A percentile compares a stretch with the other conserved stretches of the same genome.
These are phyloP conservation scores for Aphelenchoides avenae DNA, from an alignment of 1,140 invertebrate species.

Conservation along the genomic window DNA sequence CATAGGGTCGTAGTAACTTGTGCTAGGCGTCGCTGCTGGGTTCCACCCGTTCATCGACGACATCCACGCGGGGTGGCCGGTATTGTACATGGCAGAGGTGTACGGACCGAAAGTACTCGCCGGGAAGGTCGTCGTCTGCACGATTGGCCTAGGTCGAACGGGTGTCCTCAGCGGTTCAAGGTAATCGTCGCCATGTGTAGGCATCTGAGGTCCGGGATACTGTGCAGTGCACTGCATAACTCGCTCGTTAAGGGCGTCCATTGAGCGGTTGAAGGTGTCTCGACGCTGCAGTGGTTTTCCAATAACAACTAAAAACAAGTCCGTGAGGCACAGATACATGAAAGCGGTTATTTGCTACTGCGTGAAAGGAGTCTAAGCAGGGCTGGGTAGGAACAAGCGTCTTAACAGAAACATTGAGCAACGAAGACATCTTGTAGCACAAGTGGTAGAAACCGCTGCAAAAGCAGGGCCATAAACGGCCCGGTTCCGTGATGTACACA, in stretches of 20 bases:
- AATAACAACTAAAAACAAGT: conserved; percentile 1
- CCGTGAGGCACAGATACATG: neutral
- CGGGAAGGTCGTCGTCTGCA: neutral
- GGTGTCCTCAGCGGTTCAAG: neutral
- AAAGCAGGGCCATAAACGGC: too few species aligned
- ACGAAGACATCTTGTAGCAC: neutral
- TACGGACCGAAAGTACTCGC: neutral
- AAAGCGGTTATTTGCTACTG: neutral
- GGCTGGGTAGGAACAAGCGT: neutral
- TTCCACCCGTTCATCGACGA: too few species aligned
- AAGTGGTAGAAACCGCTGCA: neutral
- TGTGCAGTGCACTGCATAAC: conserved; percentile 9
- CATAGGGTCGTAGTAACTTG: too few species aligned
- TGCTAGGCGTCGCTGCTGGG: too few species aligned
- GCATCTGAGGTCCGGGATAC: neutral
- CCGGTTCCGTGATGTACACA: too few species aligned
- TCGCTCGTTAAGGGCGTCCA: conserved; percentile 28
- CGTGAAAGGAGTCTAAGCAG: neutral
- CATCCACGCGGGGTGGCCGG: too few species aligned
- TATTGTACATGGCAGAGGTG: too few species aligned
- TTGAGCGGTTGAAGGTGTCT: conserved; percentile 24
- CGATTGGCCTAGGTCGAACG: too few species aligned
- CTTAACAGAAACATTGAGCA: conserved; percentile 1
- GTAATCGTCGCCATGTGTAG: neutral
- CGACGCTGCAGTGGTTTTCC: neutral